These are phyloP conservation scores for Chaetops frenatus DNA, from an alignment of 2,113 vertebrate species.

Conservation along the genomic window DNA sequence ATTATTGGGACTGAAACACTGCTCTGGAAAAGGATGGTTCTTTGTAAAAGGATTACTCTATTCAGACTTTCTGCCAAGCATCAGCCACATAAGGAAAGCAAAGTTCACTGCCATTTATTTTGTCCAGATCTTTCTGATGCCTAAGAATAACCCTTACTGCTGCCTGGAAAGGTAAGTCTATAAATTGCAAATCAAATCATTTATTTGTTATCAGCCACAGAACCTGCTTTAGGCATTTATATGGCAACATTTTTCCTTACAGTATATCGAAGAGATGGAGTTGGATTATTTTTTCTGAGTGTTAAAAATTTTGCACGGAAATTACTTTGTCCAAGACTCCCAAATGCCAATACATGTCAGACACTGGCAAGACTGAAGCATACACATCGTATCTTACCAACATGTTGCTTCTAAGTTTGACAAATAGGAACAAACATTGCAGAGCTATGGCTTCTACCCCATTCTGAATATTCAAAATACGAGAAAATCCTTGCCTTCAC, in stretches of 20 bases:
- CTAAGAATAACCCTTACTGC: constrained; percentile 51
- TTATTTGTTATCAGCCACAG: background rate
- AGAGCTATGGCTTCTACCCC: background rate
- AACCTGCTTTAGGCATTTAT: background rate
- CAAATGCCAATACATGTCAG: background rate
- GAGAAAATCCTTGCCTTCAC: background rate
- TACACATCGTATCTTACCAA: background rate
- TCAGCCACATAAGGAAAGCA: constrained; percentile 69
- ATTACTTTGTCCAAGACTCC: background rate
- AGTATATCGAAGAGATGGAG: background rate
- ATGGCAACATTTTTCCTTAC: background rate
- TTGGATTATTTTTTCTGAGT: background rate
- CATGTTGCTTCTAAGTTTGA: background rate
- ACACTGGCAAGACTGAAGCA: background rate
- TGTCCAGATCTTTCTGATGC: constrained; percentile 43
- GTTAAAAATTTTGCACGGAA: background rate
- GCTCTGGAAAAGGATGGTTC: constrained; percentile 28
- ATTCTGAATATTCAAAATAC: background rate
- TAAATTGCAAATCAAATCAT: background rate
- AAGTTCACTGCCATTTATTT: constrained; percentile 70
- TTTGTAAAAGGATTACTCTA: constrained; percentile 64
- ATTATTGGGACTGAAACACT: constrained; percentile 10
- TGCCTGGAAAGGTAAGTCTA: constrained; percentile 11
- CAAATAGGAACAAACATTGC: background rate
- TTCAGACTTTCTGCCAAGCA: constrained; percentile 68